Conservation (phyloP, 2,113 vertebrate genomes). For the Oxygymnocypris stewartii region DNA sequence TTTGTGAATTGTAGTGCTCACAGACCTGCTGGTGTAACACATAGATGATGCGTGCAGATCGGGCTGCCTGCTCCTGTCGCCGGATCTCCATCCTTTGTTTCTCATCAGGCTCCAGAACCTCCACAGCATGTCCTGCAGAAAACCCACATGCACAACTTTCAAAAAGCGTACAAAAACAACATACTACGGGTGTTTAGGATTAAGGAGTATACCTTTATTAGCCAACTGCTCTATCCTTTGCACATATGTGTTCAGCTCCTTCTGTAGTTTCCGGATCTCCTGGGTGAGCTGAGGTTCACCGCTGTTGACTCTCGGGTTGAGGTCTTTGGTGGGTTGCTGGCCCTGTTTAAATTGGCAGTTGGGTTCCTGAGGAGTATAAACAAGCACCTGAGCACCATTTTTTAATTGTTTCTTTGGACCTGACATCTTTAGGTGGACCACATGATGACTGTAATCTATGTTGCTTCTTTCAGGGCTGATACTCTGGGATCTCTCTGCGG, state of each 20-base stretch:
- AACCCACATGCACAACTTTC: not conserved
- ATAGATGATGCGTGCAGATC: constrained; percentile 83
- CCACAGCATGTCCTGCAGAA: constrained; percentile 60
- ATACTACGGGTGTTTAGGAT: not conserved
- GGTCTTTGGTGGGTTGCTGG: constrained; percentile 70
- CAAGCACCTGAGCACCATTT: constrained; percentile 63
- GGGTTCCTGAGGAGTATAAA: constrained; percentile 62
- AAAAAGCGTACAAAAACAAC: not conserved
- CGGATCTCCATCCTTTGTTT: constrained; percentile 72
- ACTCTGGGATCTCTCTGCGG: constrained; percentile 36
- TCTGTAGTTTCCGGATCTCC: constrained; percentile 78
- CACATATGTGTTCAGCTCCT: constrained; percentile 82
- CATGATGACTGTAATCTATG: constrained; percentile 52
- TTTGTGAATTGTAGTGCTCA: not conserved
- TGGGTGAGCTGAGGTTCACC: constrained; percentile 61
- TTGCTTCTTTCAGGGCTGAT: constrained; percentile 53
- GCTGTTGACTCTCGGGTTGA: constrained; percentile 51
- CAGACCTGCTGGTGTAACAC: constrained; percentile 89
- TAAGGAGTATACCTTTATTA: constrained; percentile 72
- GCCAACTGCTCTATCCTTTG: constrained; percentile 83
- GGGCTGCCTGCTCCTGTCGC: constrained; percentile 83
- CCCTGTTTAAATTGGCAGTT: constrained; percentile 27
- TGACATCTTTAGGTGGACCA: constrained; percentile 42
- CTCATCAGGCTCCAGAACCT: constrained; percentile 80
- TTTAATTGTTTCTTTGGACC: constrained; percentile 54